Percentiles rank a stretch among this genome's conserved stretches.
These are phyloP conservation scores for Lagenorhynchus albirostris DNA, from an alignment of 2,113 vertebrate genomes.

Conservation along the genomic window DNA sequence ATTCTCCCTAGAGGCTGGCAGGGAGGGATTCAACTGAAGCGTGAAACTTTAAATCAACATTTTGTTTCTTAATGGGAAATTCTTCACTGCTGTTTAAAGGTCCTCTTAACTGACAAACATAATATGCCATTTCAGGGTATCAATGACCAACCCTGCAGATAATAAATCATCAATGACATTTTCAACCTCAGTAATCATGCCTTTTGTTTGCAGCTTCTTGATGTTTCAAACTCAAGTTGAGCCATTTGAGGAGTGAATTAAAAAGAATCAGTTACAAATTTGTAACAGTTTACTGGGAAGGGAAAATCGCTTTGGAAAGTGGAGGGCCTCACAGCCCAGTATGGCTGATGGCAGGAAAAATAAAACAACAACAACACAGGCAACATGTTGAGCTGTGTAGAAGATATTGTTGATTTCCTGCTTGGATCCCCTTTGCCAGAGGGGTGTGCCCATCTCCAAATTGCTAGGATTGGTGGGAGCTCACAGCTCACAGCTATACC, in stretches of 20 bases:
- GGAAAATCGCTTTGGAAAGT: background rate
- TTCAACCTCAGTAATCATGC: background rate
- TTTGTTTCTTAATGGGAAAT: conserved; percentile 16
- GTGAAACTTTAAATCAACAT: background rate
- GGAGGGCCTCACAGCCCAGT: background rate
- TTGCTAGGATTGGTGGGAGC: rapidly evolving
- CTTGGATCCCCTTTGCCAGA: background rate
- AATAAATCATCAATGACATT: background rate
- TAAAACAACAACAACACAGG: background rate
- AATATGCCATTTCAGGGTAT: background rate
- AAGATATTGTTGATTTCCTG: background rate
- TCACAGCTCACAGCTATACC: rapidly evolving
- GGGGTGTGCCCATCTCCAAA: background rate
- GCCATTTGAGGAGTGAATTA: background rate
- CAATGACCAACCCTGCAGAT: background rate
- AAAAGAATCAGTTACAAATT: background rate
- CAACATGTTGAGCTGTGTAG: rapidly evolving
- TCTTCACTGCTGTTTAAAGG: background rate
- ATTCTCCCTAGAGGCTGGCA: background rate
- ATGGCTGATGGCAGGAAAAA: background rate
- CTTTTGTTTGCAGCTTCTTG: conserved; percentile 8
- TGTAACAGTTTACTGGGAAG: background rate
- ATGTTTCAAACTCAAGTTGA: background rate
- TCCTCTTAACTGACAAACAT: background rate
- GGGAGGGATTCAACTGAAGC: background rate